Percentiles rank a stretch among this genome's conserved stretches.
phyloP scores from a whole-genome alignment of 2,888 invertebrate genomes.

The Lordiphosa andalusiaca region DNA sequence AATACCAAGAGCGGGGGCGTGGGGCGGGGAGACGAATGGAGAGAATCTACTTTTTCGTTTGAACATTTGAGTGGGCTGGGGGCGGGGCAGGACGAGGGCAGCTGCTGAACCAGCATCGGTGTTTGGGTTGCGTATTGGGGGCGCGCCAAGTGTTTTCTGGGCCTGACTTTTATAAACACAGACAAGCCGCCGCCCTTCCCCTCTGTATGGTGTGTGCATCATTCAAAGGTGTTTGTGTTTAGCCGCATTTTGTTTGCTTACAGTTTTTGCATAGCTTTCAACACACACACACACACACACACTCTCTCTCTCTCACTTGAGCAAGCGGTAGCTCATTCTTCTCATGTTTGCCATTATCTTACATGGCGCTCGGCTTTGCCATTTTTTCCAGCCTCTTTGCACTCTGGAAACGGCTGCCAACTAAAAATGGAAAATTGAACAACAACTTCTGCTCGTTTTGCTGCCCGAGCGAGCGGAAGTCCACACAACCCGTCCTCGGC shows the following conservation, averaged over 20 bases:
- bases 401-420: slow-evolving; percentile 35
- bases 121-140: slow-evolving; percentile 61
- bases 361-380: slow-evolving; percentile 36
- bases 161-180: slow-evolving; percentile 59
- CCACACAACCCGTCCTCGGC: slow-evolving; percentile 20
- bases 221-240: slow-evolving; percentile 71
- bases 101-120: slow-evolving; percentile 24
- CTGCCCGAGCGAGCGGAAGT: slow-evolving; percentile 77
- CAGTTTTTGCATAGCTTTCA: slow-evolving; percentile 72
- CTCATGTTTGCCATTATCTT: slow-evolving; percentile 62
- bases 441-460: slow-evolving; percentile 78
- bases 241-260: slow-evolving; percentile 71
- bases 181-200: slow-evolving; percentile 9
- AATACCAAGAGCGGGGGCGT: slow-evolving; percentile 20
- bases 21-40: not conserved
- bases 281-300: no score
- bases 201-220: slow-evolving; percentile 42
- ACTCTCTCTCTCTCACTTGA: slow-evolving; percentile 24
- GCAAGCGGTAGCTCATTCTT: slow-evolving; percentile 35
- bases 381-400: not conserved
- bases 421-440: slow-evolving; percentile 77
- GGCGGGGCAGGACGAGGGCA: slow-evolving; percentile 10
- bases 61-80: slow-evolving; percentile 25
- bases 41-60: slow-evolving; percentile 53
- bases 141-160: slow-evolving; percentile 61